phyloP scores from a whole-genome alignment of 2,888 invertebrate genomes.

The Ischnus inquisitorius region DNA sequence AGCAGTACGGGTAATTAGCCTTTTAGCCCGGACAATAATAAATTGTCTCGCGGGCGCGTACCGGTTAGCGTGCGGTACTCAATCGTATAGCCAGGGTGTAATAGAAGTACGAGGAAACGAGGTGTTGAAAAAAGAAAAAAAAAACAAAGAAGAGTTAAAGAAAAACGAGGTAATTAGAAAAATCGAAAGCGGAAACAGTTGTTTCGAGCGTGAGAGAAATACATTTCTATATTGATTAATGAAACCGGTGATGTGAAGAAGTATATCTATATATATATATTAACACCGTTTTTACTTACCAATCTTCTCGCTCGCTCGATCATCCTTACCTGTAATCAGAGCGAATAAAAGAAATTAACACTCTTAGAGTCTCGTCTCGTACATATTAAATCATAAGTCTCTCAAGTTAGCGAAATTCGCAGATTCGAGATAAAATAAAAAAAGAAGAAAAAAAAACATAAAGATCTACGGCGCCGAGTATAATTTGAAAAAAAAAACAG shows the following conservation, averaged over 20 bases:
- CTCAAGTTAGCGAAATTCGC: slow-evolving; percentile 29
- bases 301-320: slow-evolving; percentile 50
- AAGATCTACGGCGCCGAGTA: slow-evolving; percentile 1
- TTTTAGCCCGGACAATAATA: slow-evolving; percentile 80
- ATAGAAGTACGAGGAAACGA: slow-evolving; percentile 56
- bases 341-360: slow-evolving; percentile 16
- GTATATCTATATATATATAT: not conserved
- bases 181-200: slow-evolving; percentile 16
- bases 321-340: slow-evolving; percentile 42
- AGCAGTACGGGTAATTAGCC: slow-evolving; percentile 84
- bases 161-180: not conserved
- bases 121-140: slow-evolving; percentile 32
- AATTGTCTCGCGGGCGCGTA: slow-evolving; percentile 78
- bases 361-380: slow-evolving; percentile 41
- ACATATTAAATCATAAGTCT: slow-evolving; percentile 15
- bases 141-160: slow-evolving; percentile 6
- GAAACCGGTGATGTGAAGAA: slow-evolving; percentile 32
- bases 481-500: slow-evolving; percentile 25
- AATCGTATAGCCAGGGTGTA: slow-evolving; percentile 66
- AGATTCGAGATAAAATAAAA: slow-evolving; percentile 27
- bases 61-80: slow-evolving; percentile 69
- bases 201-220: slow-evolving; percentile 9
- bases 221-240: slow-evolving; percentile 26
- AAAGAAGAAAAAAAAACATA: slow-evolving; percentile 1
- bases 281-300: slow-evolving; percentile 41